A percentile compares a stretch with the other conserved stretches of the same genome.
Evolutionary conservation across 2,113 vertebrate species (phyloP).

Genomic region (Gymnogyps californianus): DNA sequence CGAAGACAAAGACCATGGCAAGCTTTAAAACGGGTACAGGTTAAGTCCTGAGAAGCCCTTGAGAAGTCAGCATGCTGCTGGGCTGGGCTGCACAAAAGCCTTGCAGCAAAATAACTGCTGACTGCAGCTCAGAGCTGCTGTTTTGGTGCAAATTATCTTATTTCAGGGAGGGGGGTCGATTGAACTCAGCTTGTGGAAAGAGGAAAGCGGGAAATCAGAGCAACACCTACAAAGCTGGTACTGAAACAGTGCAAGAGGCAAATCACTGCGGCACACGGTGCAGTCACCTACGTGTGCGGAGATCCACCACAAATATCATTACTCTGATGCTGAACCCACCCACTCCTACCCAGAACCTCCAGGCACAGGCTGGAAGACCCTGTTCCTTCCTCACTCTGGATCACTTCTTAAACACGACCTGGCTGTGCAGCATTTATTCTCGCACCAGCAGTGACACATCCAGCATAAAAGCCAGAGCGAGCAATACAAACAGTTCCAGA

Average conservation of each 20-base stretch:
- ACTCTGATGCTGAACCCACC: neutral
- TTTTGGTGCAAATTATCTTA: neutral
- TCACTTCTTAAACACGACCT: neutral
- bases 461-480: neutral
- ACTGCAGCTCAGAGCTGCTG: neutral
- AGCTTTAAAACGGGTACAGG: neutral
- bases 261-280: accelerated
- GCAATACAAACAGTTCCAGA: neutral
- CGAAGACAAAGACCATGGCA: neutral
- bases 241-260: neutral
- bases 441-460: neutral
- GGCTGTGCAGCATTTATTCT: neutral
- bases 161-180: neutral
- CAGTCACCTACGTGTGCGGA: accelerated
- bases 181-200: neutral
- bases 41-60: neutral
- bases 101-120: neutral
- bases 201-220: neutral
- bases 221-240: neutral
- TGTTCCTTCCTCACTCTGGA: neutral
- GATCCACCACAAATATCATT: neutral
- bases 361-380: neutral
- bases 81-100: neutral
- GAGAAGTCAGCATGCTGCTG: neutral
- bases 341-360: neutral